Base-by-base conservation (phyloP, 2,888 invertebrate genomes). In the Operophtera brumata region DNA sequence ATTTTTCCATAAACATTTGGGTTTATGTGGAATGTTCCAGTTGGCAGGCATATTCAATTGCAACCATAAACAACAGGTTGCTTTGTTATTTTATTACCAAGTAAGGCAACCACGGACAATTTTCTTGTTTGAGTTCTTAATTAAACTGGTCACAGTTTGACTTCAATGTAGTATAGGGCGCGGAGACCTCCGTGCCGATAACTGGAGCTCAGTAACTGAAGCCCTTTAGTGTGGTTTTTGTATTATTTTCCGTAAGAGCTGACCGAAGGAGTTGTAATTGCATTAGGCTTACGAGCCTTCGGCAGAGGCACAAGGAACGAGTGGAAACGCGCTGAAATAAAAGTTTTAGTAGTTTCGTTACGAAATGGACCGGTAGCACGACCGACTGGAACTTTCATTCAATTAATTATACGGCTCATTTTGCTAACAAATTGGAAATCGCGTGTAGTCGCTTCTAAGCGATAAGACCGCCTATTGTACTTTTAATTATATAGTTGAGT, bases 251-350 rank as follows among this genome's bases (percentile, higher is more conserved):
- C 62, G 58, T 60, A 65, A 56, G 59, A 51, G 47, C 44, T 47
- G 44, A 45, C 43, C 61, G 69, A 78, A 80, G 76, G 78, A 82
- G 77, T 75, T 76, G 78, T 85, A 86, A 86, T 85, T 80, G 75
- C 83, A 83, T 86, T 84, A 86, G 71, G 70, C 79, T 78, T 77
- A 74, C 67, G 69, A 64, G 62, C 46, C 66, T 55, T 65, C 41
- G 53, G 71, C 51, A 74, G 59, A 67, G 58, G 47, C 63, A 32
- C 40, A 13, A 7, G 4, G 9, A 8, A 7, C 13, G 7, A 7
- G 8, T 13, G 12, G 7, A 36, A 12, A 5, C 13, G 36, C 6
- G 36, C 11, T 12, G 3, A 36, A 13, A 12, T 36, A 12, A 7
- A 36, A 13, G 11, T 34, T 36, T 36, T 13, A 36, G 7, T 30